phyloP scores from a whole-genome alignment of 2,888 invertebrate genomes.

The Hybos culiciformis region DNA sequence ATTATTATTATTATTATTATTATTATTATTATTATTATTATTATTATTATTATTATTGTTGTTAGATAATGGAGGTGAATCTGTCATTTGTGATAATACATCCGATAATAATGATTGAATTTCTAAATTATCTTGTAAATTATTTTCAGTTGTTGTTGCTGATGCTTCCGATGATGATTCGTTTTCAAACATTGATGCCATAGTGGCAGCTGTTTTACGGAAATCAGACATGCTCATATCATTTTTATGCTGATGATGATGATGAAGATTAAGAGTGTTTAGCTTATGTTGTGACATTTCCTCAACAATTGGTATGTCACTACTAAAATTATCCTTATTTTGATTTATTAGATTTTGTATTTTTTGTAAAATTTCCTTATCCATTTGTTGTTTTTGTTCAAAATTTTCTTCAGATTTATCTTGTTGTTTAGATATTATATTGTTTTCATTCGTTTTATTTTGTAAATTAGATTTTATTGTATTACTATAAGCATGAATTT shows the following conservation, averaged over 20 bases:
- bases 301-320: conserved; percentile 14
- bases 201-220: conserved; percentile 32
- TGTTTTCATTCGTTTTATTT: no score
- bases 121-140: conserved; percentile 27
- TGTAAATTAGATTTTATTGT: no score
- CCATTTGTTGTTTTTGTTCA: no score
- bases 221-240: conserved; percentile 31
- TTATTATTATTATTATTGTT: no score
- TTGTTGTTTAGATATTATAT: no score
- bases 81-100: conserved; percentile 29
- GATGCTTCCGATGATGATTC: conserved; percentile 16
- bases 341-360: conserved; percentile 5
- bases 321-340: conserved; percentile 13
- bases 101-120: conserved; percentile 31
- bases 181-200: conserved; percentile 32
- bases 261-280: conserved; percentile 10
- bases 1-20: no score
- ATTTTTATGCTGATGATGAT: conserved; percentile 10
- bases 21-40: no score
- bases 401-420: no score
- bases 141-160: conserved; percentile 14
- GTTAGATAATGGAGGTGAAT: conserved; percentile 4
- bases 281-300: conserved; percentile 20
- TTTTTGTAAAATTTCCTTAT: no score
- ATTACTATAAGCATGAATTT: no score